A percentile compares a stretch with the other conserved stretches of the same genome.
Evolutionary conservation across 2,888 invertebrate genomes (phyloP).

Genomic region (Dolomedes plantarius): DNA sequence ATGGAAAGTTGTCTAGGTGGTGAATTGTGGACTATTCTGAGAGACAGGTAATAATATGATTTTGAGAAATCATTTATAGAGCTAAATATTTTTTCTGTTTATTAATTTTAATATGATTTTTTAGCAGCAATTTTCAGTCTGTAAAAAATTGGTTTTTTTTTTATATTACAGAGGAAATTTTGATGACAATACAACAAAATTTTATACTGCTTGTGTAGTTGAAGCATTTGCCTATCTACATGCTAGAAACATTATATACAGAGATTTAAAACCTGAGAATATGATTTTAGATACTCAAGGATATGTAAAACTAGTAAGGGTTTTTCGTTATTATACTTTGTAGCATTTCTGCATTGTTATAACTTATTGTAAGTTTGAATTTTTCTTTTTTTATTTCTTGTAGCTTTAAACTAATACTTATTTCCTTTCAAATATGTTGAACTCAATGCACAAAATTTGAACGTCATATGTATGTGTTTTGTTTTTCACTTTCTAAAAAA

Average conservation of each 20-base stretch:
- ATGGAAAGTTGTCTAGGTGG: constrained; percentile 97
- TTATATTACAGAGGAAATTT: constrained; percentile 85
- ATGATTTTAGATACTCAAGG: constrained; percentile 93
- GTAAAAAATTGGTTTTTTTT: background rate
- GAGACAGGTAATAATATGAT: constrained; percentile 82
- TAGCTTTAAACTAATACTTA: too few relatives aligned
- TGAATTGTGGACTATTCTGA: constrained; percentile 95
- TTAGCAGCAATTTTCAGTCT: background rate
- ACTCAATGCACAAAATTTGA: too few relatives aligned
- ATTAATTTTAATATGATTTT: background rate
- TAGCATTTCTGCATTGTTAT: too few relatives aligned
- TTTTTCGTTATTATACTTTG: constrained; percentile 1
- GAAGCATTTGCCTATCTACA: constrained; percentile 99
- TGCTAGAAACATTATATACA: constrained; percentile 96
- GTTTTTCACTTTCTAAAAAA: too few relatives aligned
- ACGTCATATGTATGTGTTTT: too few relatives aligned
- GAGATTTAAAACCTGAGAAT: constrained; percentile 92
- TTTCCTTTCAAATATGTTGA: too few relatives aligned
- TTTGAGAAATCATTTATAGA: too few relatives aligned
- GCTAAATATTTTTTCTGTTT: too few relatives aligned
- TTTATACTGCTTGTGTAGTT: constrained; percentile 97
- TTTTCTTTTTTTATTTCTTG: too few relatives aligned
- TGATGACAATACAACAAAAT: constrained; percentile 93
- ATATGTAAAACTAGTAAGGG: constrained; percentile 89
- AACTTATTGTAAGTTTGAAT: too few relatives aligned